A percentile compares a stretch with the other conserved stretches of the same genome.
phyloP scores from a whole-genome alignment of 2,113 vertebrate species.

The Leucopternis melanops region DNA sequence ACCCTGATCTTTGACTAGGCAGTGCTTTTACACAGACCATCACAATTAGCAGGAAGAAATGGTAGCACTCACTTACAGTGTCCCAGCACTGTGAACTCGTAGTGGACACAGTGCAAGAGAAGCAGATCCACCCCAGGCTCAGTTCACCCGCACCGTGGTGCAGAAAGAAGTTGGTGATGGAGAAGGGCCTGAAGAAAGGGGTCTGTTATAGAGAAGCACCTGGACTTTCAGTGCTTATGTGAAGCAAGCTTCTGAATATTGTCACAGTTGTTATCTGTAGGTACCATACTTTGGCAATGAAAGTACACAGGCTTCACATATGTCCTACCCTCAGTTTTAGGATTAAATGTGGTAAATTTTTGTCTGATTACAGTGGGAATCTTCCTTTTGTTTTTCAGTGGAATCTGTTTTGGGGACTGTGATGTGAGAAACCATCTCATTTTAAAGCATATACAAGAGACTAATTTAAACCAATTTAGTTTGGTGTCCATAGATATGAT shows the following conservation, averaged over 20 bases:
- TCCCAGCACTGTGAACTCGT: not conserved
- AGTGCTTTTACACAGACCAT: not conserved
- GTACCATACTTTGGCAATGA: not conserved
- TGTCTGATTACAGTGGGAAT: not conserved
- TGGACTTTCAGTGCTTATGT: not conserved
- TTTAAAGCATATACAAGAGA: not conserved
- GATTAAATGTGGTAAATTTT: not conserved
- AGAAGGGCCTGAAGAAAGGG: not conserved
- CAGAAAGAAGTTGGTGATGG: not conserved
- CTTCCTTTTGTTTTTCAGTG: not conserved
- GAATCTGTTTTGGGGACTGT: not conserved
- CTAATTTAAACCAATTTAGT: not conserved
- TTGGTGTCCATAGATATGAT: not conserved
- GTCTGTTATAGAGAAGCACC: no score
- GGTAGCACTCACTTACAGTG: not conserved
- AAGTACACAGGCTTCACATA: not conserved
- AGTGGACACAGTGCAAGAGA: not conserved
- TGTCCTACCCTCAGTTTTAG: not conserved
- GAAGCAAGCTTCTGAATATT: not conserved
- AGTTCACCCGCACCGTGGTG: accelerated
- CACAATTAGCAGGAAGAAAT: not conserved
- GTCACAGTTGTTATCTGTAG: not conserved
- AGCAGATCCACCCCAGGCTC: not conserved
- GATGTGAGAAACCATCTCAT: not conserved
- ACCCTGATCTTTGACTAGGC: not conserved